Evolutionary conservation across 2,888 invertebrate genomes (phyloP), one percentile per base, ranked within the genome.

Genomic region (Netelia virgata): DNA sequence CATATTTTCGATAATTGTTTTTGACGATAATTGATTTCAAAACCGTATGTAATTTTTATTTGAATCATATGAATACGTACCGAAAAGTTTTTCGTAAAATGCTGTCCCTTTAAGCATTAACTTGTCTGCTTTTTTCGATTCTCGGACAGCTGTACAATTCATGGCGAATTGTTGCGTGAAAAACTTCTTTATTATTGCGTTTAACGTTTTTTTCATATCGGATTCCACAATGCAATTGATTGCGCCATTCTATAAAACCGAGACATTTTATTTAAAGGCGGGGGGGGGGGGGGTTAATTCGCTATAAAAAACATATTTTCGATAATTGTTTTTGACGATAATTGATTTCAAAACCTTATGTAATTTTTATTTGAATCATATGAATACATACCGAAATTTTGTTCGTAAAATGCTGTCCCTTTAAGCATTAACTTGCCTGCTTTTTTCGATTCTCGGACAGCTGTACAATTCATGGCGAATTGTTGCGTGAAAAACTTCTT

Each of bases 391-490:
- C 73, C 61, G 16, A 70, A 78, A 63, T 41, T 36, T 53, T 63
- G 63, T 41, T 63, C 63, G 20, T 78, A 63, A 55, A 78, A 70
- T 50, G 61, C 36, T 20, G 69, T 78, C 3, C 61, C 63, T 63
- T 78, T 78, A 11, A 69, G 53, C 59, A 61, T 50, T 18, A 77
- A 36, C n/a, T 77, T 77, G 16, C 18, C 61, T 20, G 3, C 18
- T 50, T 36, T 77, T 61, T 69, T 77, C 3, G 36, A 77, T 61
- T 69, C 69, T 61, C 53, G 43, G 9, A 69, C 69, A 9, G 69
- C 36, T 36, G 53, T 77, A 61, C 69, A 77, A 8, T 77, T 69
- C 18, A 68, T 53, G 3, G 77, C 69, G n/a, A 69, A 69, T 69
- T 43, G 41, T 69, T 77, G 59, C 28, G 28, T 61, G 36, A 77